Percentiles rank a stretch among this genome's conserved stretches.
phyloP scores from a whole-genome alignment of 2,888 invertebrate species.

The Nasonia oneida region DNA sequence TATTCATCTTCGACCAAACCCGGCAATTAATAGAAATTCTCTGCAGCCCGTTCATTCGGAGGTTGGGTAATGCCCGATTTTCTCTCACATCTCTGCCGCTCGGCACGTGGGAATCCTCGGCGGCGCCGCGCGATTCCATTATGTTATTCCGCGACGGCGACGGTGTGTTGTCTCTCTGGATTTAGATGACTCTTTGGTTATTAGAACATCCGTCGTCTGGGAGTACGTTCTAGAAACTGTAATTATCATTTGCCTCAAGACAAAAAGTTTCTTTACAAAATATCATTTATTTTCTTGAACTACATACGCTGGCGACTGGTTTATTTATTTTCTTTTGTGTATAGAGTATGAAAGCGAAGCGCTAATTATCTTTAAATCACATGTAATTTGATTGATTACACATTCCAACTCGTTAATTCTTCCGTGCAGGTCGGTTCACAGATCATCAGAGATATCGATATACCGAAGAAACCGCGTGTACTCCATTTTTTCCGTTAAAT shows the following conservation, averaged over 20 bases:
- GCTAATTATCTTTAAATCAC: slow-evolving; percentile 15
- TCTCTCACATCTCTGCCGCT: not conserved
- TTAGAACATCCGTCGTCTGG: slow-evolving; percentile 19
- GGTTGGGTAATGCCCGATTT: slow-evolving; percentile 22
- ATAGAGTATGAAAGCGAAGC: slow-evolving; percentile 23
- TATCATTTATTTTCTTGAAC: slow-evolving; percentile 17
- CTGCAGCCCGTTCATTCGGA: not conserved
- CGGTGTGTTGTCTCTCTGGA: not conserved
- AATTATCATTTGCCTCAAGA: not conserved
- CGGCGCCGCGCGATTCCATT: not conserved
- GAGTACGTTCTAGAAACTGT: not conserved
- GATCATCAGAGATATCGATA: not conserved
- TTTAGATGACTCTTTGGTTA: not conserved
- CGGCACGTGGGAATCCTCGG: slow-evolving; percentile 14
- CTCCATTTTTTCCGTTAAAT: slow-evolving; percentile 1
- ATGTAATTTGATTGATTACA: slow-evolving; percentile 24
- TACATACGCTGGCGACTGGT: not conserved
- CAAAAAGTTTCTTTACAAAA: not conserved
- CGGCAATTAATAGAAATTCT: not conserved
- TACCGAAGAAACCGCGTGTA: not conserved
- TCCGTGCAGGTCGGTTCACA: not conserved
- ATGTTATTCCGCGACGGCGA: not conserved
- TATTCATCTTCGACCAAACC: not conserved
- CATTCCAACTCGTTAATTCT: not conserved
- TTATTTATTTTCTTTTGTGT: not conserved